Evolutionary conservation across 30 jellyfish, hydroid and myxozoan genomes (phyloP), one percentile per base, ranked within the genome.

Genomic region (Pseudorhiza aurosa): DNA sequence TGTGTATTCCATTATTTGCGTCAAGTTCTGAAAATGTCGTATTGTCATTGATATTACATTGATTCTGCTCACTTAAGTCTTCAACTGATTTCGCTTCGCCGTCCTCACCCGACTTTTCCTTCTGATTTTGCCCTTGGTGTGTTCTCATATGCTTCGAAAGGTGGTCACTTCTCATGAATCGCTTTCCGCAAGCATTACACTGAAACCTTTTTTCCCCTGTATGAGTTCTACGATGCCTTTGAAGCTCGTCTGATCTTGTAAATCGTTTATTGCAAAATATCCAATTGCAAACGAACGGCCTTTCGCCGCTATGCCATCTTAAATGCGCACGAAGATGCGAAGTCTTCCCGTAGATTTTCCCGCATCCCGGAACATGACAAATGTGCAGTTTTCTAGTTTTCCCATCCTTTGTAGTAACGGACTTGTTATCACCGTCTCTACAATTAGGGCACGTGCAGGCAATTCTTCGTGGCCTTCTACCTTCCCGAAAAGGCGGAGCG

Each of bases 401-500:
- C 10, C 99, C 99, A 69, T 90, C 97, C 63, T 94, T 94, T 19
- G 96, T 94, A 4, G 96, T 82, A 1, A 94, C 97, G 35, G 99
- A 87, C 83, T 94, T 94, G 76, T 87, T 87, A 82, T 94, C 99
- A 15, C 99, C 99, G 64, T 87, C 99, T 37, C 96, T 95, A 47
- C 99, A 94, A 77, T 94, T 94, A 29, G 99, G 99, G 87, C 99
- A 94, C 85, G 99, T 94, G 88, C 99, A 94, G 32, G 99, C 99
- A 36, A 94, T 94, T 59, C 99, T 75, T 58, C 99, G 89, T 73
- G 99, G 99, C 75, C 99, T 75, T 28, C 99, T 85, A 63, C 89
- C 89, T 58, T 84, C 95, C 77, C 95, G 82, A 45, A 72, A 63
- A 84, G 85, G 85, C 95, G 88, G 85, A 72, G 88, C 95, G 74